Evolutionary conservation across 2,113 vertebrate genomes (phyloP), one percentile per base, ranked within the genome.

Genomic region (Pterocles orientalis): DNA sequence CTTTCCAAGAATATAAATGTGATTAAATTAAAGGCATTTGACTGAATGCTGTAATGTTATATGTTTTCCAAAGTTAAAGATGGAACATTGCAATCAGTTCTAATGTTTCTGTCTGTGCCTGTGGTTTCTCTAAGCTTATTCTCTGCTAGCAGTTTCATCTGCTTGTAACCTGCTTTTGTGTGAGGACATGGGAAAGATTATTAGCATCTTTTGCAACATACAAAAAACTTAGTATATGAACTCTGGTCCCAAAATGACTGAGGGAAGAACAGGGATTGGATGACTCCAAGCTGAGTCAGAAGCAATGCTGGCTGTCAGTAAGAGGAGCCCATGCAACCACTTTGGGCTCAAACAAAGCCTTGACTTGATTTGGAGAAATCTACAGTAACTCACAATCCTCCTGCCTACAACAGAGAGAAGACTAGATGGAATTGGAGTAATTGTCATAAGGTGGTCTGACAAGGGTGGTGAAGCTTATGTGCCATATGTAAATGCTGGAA

Each of bases 21-120:
- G 45, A 92, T 81, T 91, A 82, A 91, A 96, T 93, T 77, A 92
- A 85, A 85, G 65, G 58, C 65, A 70, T 88, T 82, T 92, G 78
- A 82, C 43, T 88, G 94, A 95, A 90, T 70, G 43, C 29, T 88
- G 56, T 76, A 69, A 68, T 45, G 34, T 50, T 78, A 48, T 23
- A 47, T 43, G 23, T 77, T 92, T 96, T 69, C 47, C 64, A 92
- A 79, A 86, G 61, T 43, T 80, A 54, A 86, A 83, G 88, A 92
- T 14, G 65, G 90, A 87, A 57, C 28, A 50, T 19, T 60, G 43
- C 66, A 64, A 66, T 95, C 62, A 48, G 34, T n/a, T 18, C 58
- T 66, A 73, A 60, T 39, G 19, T 31, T 29, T 48, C 68, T 86
- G 15, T 54, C 72, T 66, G 33, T 78, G 53, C 14, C 31, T 69